Evolutionary conservation across 1,140 invertebrate species (phyloP), one percentile per base, ranked within the genome.

Genomic region (Caenorhabditis remanei): DNA sequence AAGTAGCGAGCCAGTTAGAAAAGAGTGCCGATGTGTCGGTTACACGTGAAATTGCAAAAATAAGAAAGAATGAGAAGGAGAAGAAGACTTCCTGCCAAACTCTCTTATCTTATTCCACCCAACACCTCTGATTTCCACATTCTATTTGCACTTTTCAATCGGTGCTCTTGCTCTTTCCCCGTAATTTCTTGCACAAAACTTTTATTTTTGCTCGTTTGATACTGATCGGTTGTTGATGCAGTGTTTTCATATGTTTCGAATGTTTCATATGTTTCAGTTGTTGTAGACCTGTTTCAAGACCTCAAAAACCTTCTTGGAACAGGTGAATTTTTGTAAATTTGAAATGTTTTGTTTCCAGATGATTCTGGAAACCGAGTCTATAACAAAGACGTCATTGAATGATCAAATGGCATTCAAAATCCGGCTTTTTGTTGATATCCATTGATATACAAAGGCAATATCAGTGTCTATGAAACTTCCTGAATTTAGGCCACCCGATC

Each of bases 401-500:
- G 46, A 79, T 79, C 71, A 50, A 19, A 16, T 71, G 40, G 9
- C 65, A 32, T 71, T 1, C 0, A 2, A 71, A 71, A 79, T 50
- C 71, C 71, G n/a, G 46, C 43, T 71, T 71, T 16, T 43, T 11
- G 11, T 53, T 53, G 50, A 53, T 53, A 43, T 63, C 56, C n/a
- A 1, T 32, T 32, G 32, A 32, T 32, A 32, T 32, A 32, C 32
- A 32, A 32, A 32, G 32, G 32, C 32, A 32, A 32, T 32, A 32
- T 32, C 32, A 32, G 32, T 32, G 32, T 32, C 32, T 53, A 53
- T 53, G 13, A 63, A 24, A 79, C 46, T 50, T 79, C 46, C 71
- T 79, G 71, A 79, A 79, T 79, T 79, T 79, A 50, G 71, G 71
- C 46, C 71, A 48, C 7, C 67, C 63, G 65, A 71, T 71, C 65